Conservation (phyloP, 2,113 vertebrate genomes). For the Gambusia holbrooki region DNA sequence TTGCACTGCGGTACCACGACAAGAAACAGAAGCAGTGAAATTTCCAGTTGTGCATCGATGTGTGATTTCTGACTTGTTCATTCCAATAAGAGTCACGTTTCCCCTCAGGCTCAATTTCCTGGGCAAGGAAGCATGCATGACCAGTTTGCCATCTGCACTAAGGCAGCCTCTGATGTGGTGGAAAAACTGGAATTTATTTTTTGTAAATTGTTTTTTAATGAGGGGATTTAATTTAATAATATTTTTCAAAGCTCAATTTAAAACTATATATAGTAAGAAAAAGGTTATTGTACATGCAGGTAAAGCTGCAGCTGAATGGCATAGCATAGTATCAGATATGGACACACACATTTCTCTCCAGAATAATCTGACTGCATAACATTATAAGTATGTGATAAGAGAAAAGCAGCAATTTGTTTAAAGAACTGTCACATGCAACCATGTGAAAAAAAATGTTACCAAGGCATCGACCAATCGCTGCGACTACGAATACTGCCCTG, state of each 20-base stretch:
- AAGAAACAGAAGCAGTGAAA: slow-evolving; percentile 31
- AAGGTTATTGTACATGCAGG: background rate
- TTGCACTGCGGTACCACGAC: slow-evolving; percentile 37
- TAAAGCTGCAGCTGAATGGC: background rate
- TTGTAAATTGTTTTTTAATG: background rate
- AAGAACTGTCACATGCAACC: too few species aligned
- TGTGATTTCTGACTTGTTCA: slow-evolving; percentile 36
- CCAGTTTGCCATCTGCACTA: slow-evolving; percentile 8
- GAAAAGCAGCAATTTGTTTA: too few species aligned
- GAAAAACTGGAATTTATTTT: background rate
- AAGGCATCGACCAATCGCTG: too few species aligned
- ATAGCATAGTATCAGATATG: too few species aligned
- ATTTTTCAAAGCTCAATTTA: background rate
- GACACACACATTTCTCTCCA: background rate
- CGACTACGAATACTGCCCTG: too few species aligned
- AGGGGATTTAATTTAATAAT: background rate
- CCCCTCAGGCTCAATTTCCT: slow-evolving; percentile 23
- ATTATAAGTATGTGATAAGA: background rate
- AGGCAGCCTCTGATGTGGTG: background rate
- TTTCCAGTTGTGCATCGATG: slow-evolving; percentile 57
- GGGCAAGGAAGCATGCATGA: slow-evolving; percentile 32
- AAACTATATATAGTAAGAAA: background rate
- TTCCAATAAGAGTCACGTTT: slow-evolving; percentile 29
- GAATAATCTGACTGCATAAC: background rate
- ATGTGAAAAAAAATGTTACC: too few species aligned